A percentile compares a stretch with the other conserved stretches of the same genome.
Evolutionary conservation across 2,113 vertebrate genomes (phyloP).

Genomic region (Centrocercus urophasianus): DNA sequence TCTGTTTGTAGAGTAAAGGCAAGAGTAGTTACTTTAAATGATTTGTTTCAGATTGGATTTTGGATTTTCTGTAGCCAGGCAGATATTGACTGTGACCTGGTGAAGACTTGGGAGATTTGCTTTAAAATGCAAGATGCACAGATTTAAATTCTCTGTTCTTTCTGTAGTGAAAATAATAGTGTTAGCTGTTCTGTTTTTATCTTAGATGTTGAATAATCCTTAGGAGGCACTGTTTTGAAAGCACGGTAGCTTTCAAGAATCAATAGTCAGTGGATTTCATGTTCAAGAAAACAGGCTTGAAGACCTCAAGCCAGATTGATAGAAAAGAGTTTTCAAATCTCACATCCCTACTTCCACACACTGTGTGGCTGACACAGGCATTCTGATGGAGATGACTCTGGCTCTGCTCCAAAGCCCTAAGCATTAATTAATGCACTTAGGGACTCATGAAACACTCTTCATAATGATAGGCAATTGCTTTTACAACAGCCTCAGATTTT

Average conservation of each 20-base stretch:
- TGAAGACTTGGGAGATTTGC: not conserved
- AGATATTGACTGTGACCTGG: not conserved
- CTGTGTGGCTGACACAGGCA: slow-evolving; percentile 13
- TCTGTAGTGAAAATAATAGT: not conserved
- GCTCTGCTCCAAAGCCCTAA: slow-evolving; percentile 52
- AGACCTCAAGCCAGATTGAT: not conserved
- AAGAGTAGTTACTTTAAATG: not conserved
- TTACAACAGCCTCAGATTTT: slow-evolving; percentile 47
- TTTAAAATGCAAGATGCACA: not conserved
- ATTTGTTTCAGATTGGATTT: not conserved
- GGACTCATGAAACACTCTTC: slow-evolving; percentile 37
- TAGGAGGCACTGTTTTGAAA: not conserved
- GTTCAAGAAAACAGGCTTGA: not conserved
- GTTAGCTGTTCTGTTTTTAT: not conserved
- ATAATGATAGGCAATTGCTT: slow-evolving; percentile 65
- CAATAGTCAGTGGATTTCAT: not conserved
- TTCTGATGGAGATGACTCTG: slow-evolving; percentile 19
- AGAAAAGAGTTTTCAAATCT: not conserved
- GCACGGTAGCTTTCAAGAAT: not conserved
- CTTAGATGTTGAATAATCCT: not conserved
- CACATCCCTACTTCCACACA: not conserved
- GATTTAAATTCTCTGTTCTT: not conserved
- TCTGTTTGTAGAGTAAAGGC: not conserved
- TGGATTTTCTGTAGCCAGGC: not conserved
- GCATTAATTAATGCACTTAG: slow-evolving; percentile 52